Percentiles rank a stretch among this genome's conserved stretches.
Evolutionary conservation across 2,888 invertebrate genomes (phyloP).

Genomic region (Malacosoma neustria): DNA sequence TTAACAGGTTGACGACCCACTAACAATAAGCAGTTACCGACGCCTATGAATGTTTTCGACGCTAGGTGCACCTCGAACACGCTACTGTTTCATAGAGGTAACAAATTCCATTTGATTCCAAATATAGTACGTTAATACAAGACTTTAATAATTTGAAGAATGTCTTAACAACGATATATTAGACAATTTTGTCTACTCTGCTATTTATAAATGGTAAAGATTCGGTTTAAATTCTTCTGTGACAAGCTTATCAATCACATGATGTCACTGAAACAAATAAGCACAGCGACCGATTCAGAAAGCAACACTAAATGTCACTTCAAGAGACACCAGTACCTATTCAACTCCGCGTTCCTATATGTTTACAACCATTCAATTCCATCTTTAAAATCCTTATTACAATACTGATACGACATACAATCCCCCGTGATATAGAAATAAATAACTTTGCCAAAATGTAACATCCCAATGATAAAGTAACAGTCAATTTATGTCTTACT

Average conservation of each 20-base stretch:
- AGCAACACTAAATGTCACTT: constrained; percentile 57
- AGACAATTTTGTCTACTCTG: no score
- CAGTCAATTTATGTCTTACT: constrained; percentile 26
- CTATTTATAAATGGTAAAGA: no score
- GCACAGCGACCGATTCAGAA: constrained; percentile 13
- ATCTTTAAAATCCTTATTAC: neutral
- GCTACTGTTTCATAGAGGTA: no score
- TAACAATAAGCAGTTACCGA: no score
- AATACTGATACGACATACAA: constrained; percentile 27
- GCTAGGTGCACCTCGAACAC: no score
- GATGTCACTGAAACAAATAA: constrained; percentile 27
- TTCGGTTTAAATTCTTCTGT: neutral
- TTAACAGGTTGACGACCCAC: no score
- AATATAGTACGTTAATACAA: no score
- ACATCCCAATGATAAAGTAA: constrained; percentile 25
- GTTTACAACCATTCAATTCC: constrained; percentile 19
- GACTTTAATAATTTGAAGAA: no score
- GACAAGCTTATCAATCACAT: constrained; percentile 6
- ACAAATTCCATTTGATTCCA: no score
- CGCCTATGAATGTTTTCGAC: no score
- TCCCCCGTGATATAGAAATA: constrained; percentile 21
- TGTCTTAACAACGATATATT: no score
- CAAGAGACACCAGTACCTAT: constrained; percentile 31
- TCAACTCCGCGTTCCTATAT: constrained; percentile 46
- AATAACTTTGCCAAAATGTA: constrained; percentile 33